Conservation (phyloP, 2,797 vertebrate species). For the Coregonus suidteri region DNA sequence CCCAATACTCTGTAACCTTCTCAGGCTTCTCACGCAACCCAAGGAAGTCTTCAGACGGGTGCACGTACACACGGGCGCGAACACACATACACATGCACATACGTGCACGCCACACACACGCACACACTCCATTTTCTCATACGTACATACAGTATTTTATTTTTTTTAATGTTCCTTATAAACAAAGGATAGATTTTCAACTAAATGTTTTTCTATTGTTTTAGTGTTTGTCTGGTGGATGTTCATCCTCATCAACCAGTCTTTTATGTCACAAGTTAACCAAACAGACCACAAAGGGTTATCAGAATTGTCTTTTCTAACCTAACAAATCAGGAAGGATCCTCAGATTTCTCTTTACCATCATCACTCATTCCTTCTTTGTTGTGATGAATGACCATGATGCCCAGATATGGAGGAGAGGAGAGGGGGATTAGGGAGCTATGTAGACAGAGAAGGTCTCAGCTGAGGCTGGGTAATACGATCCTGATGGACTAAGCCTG, state of each 20-base stretch:
- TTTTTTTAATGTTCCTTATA: too few relatives aligned
- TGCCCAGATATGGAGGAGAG: constrained; percentile 29
- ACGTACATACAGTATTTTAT: too few relatives aligned
- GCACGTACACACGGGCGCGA: neutral
- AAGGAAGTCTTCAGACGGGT: too few relatives aligned
- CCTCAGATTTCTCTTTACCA: too few relatives aligned
- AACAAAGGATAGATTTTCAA: too few relatives aligned
- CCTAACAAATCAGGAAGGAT: too few relatives aligned
- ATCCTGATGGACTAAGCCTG: constrained; percentile 71
- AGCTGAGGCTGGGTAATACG: constrained; percentile 76
- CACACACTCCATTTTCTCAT: too few relatives aligned
- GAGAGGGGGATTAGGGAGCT: constrained; percentile 67
- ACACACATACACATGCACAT: neutral
- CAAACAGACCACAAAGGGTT: neutral
- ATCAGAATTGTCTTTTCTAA: neutral
- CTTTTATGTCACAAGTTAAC: neutral
- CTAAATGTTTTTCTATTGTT: neutral
- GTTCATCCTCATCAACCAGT: neutral
- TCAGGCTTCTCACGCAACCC: too few relatives aligned
- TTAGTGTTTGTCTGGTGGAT: neutral
- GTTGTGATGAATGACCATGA: neutral
- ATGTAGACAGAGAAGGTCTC: constrained; percentile 67
- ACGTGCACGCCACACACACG: too few relatives aligned
- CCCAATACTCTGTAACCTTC: too few relatives aligned
- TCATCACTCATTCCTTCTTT: too few relatives aligned